A percentile compares a stretch with the other conserved stretches of the same genome.
phyloP scores from a whole-genome alignment of 1,140 invertebrate genomes.

The Hydropsyche tenuis region DNA sequence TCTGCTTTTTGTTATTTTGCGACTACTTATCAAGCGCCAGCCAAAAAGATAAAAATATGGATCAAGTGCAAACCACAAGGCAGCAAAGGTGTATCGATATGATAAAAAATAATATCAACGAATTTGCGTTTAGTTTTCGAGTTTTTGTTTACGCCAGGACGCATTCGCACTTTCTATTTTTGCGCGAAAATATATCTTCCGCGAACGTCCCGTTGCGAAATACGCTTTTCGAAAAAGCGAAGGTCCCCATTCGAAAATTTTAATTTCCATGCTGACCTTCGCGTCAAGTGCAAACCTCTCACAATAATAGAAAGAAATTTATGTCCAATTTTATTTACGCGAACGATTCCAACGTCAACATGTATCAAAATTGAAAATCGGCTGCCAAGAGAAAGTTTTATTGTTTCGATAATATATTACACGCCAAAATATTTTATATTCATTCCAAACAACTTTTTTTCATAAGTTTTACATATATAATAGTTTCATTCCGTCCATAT shows the following conservation, averaged over 20 bases:
- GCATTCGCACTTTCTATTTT: not conserved
- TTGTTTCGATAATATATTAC: too few relatives aligned
- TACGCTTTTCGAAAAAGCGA: constrained; percentile 8
- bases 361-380: too few relatives aligned
- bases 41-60: constrained; percentile 44
- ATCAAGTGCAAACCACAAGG: constrained; percentile 40
- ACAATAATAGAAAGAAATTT: constrained; percentile 8
- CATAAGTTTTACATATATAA: too few relatives aligned
- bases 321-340: constrained; percentile 7
- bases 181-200: not conserved
- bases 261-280: not conserved
- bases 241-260: constrained; percentile 11
- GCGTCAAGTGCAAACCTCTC: not conserved
- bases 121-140: not conserved
- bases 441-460: too few relatives aligned
- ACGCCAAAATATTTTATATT: too few relatives aligned
- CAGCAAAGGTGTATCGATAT: constrained; percentile 2
- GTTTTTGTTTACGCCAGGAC: constrained; percentile 9
- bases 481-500: too few relatives aligned
- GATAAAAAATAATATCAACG: not conserved
- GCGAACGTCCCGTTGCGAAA: not conserved
- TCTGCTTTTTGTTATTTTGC: constrained; percentile 41
- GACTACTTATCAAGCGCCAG: constrained; percentile 26
- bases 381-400: too few relatives aligned
- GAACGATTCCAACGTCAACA: not conserved